Conservation (phyloP, 1,140 invertebrate species). For the Eriosoma lanigerum region DNA sequence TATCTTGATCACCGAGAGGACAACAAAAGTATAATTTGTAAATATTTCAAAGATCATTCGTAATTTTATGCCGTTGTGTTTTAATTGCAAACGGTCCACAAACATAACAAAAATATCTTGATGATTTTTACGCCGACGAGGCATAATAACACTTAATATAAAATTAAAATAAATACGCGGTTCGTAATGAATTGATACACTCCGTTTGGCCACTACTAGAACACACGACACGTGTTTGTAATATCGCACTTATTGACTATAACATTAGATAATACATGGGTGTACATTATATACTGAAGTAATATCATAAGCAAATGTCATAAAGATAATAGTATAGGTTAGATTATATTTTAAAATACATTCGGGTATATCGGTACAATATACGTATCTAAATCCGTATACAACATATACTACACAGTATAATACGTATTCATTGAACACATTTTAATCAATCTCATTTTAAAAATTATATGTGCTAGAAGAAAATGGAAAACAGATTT, state of each 20-base stretch:
- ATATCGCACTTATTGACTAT: background rate
- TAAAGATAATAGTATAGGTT: no score
- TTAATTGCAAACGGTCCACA: background rate
- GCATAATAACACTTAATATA: background rate
- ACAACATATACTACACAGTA: no score
- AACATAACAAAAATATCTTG: background rate
- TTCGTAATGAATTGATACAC: background rate
- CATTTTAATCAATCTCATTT: background rate
- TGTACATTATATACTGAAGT: no score
- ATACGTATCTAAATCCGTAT: background rate
- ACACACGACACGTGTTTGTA: background rate
- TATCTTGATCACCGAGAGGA: background rate
- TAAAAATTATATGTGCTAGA: no score
- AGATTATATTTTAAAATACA: background rate
- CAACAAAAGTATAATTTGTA: background rate
- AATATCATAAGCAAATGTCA: no score
- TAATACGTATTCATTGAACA: background rate
- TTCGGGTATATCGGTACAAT: no score
- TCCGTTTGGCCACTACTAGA: background rate
- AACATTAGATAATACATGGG: no score
- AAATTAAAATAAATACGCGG: background rate
- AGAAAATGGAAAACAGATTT: background rate
- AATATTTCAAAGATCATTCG: background rate
- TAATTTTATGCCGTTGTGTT: background rate
- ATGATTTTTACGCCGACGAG: conserved; percentile 1